Percentiles rank a stretch among this genome's conserved stretches.
These are phyloP conservation scores for Antheraea yamamai DNA, from an alignment of 2,888 invertebrate genomes.

Conservation along the genomic window DNA sequence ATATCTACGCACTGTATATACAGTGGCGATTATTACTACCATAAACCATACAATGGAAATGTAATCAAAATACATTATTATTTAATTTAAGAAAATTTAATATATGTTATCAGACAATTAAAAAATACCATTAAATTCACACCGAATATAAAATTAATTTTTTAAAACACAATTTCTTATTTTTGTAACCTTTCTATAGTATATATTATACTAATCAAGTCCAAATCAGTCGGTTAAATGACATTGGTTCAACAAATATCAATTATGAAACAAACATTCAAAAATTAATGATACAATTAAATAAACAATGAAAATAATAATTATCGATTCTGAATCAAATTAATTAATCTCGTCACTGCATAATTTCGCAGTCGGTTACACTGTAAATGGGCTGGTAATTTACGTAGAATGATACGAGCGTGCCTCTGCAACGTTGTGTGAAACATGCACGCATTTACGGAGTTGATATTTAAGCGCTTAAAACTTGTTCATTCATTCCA, in stretches of 20 bases:
- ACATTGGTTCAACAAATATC: neutral
- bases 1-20: neutral
- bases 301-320: neutral
- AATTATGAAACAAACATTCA: neutral
- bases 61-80: neutral
- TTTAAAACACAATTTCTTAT: neutral
- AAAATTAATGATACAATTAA: neutral
- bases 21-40: no score
- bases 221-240: no score
- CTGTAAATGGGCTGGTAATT: constrained; percentile 42
- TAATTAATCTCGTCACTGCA: constrained; percentile 36
- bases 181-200: neutral
- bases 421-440: constrained; percentile 4
- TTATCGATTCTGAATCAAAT: constrained; percentile 20
- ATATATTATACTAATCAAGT: neutral
- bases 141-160: neutral
- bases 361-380: constrained; percentile 41
- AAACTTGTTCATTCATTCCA: constrained; percentile 47
- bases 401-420: constrained; percentile 25
- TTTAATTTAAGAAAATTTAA: neutral
- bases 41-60: neutral
- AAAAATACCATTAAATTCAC: neutral
- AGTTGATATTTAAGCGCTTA: constrained; percentile 48
- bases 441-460: constrained; percentile 28
- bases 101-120: neutral